Evolutionary conservation across 2,113 vertebrate species (phyloP).

Genomic region (Xerus inauris): DNA sequence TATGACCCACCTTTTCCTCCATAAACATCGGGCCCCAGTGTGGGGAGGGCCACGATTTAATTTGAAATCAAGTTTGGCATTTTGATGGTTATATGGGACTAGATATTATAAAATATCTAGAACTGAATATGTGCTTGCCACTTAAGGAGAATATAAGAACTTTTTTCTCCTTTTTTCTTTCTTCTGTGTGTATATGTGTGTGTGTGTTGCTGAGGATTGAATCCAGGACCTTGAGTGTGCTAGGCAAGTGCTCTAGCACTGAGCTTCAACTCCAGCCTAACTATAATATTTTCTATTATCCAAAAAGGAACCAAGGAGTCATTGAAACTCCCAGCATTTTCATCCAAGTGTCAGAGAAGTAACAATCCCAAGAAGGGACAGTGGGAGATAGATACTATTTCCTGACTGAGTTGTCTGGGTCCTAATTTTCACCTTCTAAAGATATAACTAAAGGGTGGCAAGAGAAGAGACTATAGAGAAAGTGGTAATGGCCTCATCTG

Average conservation of each 20-base stretch:
- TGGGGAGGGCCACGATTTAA: background rate
- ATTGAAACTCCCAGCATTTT: background rate
- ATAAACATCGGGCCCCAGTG: background rate
- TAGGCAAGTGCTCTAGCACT: background rate
- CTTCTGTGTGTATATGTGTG: background rate
- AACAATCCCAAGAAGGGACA: background rate
- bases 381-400: background rate
- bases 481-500: background rate
- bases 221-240: background rate
- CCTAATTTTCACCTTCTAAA: constrained; percentile 3
- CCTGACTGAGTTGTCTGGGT: background rate
- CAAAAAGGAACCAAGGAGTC: background rate
- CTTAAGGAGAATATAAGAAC: background rate
- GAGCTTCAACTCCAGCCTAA: background rate
- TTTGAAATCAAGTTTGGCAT: background rate
- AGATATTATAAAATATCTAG: constrained; percentile 25
- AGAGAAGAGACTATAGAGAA: background rate
- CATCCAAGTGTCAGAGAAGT: background rate
- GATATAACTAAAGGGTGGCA: background rate
- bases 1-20: background rate
- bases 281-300: background rate
- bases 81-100: background rate
- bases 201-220: background rate
- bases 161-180: too few species aligned
- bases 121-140: background rate